phyloP scores from a whole-genome alignment of 2,797 vertebrate genomes.

The Oryzias dopingdopingensis region DNA sequence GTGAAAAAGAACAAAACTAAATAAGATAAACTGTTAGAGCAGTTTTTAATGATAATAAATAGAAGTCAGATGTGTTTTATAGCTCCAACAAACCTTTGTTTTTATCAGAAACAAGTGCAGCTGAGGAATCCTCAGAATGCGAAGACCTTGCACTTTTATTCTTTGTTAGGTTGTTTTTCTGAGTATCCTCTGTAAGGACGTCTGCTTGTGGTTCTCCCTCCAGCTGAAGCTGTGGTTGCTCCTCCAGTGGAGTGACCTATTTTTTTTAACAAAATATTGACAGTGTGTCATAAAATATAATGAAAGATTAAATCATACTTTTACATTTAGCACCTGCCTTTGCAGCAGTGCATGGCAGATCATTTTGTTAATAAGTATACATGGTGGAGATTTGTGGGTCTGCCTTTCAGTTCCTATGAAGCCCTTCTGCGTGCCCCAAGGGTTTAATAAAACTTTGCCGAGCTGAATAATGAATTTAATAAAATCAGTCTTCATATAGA shows the following conservation, averaged over 20 bases:
- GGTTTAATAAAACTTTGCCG: slow-evolving; percentile 80
- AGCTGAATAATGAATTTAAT: slow-evolving; percentile 78
- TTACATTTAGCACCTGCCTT: slow-evolving; percentile 60
- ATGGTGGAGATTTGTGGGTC: slow-evolving; percentile 63
- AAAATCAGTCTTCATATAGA: slow-evolving; percentile 72
- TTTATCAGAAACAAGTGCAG: slow-evolving; percentile 63
- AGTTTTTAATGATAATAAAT: not conserved
- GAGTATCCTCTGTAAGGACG: slow-evolving; percentile 73
- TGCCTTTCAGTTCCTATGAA: slow-evolving; percentile 63
- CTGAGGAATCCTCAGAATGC: slow-evolving; percentile 36
- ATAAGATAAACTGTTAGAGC: too few species aligned
- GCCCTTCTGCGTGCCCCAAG: slow-evolving; percentile 67
- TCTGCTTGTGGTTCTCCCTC: slow-evolving; percentile 61
- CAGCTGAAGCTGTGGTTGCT: slow-evolving; percentile 81
- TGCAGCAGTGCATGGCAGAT: slow-evolving; percentile 52
- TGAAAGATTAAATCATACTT: slow-evolving; percentile 67
- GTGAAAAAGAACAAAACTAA: too few species aligned
- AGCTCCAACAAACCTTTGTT: slow-evolving; percentile 82
- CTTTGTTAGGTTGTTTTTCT: slow-evolving; percentile 53
- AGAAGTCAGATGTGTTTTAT: slow-evolving; percentile 8
- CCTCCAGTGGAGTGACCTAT: slow-evolving; percentile 89
- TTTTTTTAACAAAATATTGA: slow-evolving; percentile 1
- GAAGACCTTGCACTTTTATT: slow-evolving; percentile 40
- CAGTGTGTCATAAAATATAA: slow-evolving; percentile 34
- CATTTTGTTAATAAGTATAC: slow-evolving; percentile 68